Conservation (phyloP, 2,888 invertebrate species). For the Sycophila texana region DNA sequence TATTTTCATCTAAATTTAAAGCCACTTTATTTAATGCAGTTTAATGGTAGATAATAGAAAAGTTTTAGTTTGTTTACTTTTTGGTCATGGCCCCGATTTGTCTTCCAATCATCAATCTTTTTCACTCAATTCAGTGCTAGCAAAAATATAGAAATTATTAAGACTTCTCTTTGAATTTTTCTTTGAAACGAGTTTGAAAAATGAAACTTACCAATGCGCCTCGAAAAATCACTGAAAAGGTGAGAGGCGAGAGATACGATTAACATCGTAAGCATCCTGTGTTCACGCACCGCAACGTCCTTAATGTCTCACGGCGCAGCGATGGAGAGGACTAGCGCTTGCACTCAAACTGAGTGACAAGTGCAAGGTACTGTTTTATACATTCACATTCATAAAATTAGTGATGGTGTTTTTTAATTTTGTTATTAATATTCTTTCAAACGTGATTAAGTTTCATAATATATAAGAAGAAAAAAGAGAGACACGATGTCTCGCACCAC, state of each 20-base stretch:
- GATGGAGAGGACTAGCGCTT: slow-evolving; percentile 83
- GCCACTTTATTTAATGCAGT: background rate
- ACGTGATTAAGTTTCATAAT: background rate
- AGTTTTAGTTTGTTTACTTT: too few relatives aligned
- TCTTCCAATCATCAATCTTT: background rate
- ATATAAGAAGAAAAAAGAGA: slow-evolving; percentile 35
- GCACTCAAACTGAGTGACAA: slow-evolving; percentile 87
- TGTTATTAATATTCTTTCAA: slow-evolving; percentile 23
- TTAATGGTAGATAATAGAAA: too few relatives aligned
- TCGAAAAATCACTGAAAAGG: slow-evolving; percentile 29
- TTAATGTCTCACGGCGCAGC: slow-evolving; percentile 71
- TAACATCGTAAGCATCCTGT: slow-evolving; percentile 68
- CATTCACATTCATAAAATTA: slow-evolving; percentile 64
- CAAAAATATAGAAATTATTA: too few relatives aligned
- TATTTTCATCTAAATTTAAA: slow-evolving; percentile 15
- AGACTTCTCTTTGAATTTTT: background rate
- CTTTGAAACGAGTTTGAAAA: slow-evolving; percentile 13
- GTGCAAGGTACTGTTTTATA: slow-evolving; percentile 85
- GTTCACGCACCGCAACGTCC: slow-evolving; percentile 77
- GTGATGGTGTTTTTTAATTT: slow-evolving; percentile 41
- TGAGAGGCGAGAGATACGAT: slow-evolving; percentile 54
- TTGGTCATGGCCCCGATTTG: too few relatives aligned
- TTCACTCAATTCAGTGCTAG: background rate
- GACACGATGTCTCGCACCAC: slow-evolving; percentile 62
- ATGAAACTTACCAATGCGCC: slow-evolving; percentile 21